Evolutionary conservation across 2,888 invertebrate genomes (phyloP).

Genomic region (Polylopha cassiicola): DNA sequence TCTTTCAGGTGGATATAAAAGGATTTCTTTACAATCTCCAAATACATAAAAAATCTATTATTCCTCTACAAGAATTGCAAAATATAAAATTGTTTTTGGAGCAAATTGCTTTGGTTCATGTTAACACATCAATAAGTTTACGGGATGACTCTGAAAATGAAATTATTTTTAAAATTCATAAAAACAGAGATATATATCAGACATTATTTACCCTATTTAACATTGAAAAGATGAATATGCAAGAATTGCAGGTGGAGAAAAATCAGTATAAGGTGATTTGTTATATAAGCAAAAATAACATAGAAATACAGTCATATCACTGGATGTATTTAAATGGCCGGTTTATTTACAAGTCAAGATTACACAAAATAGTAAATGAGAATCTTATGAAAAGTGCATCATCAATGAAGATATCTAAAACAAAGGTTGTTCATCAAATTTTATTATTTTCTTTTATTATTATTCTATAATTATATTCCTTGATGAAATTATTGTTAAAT

Average conservation of each 20-base stretch:
- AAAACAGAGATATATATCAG: slow-evolving; percentile 71
- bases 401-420: slow-evolving; percentile 32
- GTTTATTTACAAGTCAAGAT: slow-evolving; percentile 67
- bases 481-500: no score
- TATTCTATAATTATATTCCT: no score
- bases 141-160: slow-evolving; percentile 80
- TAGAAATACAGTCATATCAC: slow-evolving; percentile 51
- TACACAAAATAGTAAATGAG: slow-evolving; percentile 46
- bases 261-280: slow-evolving; percentile 73
- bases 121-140: slow-evolving; percentile 80
- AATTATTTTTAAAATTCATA: slow-evolving; percentile 78
- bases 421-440: slow-evolving; percentile 33
- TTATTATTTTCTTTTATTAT: no score
- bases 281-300: slow-evolving; percentile 65
- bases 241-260: slow-evolving; percentile 61
- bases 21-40: slow-evolving; percentile 80
- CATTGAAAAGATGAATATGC: slow-evolving; percentile 49
- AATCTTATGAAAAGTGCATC: slow-evolving; percentile 33
- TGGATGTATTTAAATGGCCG: slow-evolving; percentile 82
- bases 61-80: slow-evolving; percentile 74
- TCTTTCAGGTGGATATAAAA: slow-evolving; percentile 76
- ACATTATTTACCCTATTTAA: slow-evolving; percentile 59
- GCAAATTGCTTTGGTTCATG: slow-evolving; percentile 80
- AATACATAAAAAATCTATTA: slow-evolving; percentile 76
- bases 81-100: slow-evolving; percentile 78